phyloP scores from a whole-genome alignment of 2,888 invertebrate species.

The Amblyjoppa proteus region DNA sequence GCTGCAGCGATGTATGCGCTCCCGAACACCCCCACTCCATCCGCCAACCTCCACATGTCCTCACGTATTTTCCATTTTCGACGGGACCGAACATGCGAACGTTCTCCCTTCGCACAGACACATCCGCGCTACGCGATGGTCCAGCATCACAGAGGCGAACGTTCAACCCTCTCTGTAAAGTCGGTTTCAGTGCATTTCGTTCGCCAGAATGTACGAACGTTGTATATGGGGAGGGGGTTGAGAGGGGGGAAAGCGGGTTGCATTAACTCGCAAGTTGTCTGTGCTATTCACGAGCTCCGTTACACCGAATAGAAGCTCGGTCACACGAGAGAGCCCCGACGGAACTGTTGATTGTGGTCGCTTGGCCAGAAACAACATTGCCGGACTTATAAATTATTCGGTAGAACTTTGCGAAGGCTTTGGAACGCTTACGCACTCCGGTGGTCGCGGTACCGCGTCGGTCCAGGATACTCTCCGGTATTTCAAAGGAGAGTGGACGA shows the following conservation, averaged over 20 bases:
- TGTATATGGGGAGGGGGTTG: not conserved
- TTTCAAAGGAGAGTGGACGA: constrained; percentile 34
- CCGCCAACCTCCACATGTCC: constrained; percentile 32
- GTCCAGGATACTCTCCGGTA: constrained; percentile 36
- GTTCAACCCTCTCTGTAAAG: constrained; percentile 36
- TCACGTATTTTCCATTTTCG: constrained; percentile 66
- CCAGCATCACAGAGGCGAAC: not conserved
- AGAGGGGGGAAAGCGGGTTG: not conserved
- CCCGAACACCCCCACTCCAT: constrained; percentile 16
- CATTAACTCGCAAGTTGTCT: constrained; percentile 42
- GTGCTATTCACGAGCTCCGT: not conserved
- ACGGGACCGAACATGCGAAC: constrained; percentile 53
- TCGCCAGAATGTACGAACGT: constrained; percentile 20
- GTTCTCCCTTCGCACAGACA: constrained; percentile 33
- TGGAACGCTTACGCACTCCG: constrained; percentile 42
- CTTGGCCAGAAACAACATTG: constrained; percentile 64
- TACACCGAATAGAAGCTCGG: constrained; percentile 10
- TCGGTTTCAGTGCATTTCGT: constrained; percentile 47
- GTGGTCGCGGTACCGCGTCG: not conserved
- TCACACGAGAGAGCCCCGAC: constrained; percentile 40
- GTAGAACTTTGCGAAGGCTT: constrained; percentile 60
- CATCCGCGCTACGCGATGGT: not conserved
- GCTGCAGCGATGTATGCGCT: constrained; percentile 54
- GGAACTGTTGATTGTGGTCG: constrained; percentile 64
- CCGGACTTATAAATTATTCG: constrained; percentile 68